Evolutionary conservation across 2,888 invertebrate genomes (phyloP).

Genomic region (Cecidostiba fungosa): DNA sequence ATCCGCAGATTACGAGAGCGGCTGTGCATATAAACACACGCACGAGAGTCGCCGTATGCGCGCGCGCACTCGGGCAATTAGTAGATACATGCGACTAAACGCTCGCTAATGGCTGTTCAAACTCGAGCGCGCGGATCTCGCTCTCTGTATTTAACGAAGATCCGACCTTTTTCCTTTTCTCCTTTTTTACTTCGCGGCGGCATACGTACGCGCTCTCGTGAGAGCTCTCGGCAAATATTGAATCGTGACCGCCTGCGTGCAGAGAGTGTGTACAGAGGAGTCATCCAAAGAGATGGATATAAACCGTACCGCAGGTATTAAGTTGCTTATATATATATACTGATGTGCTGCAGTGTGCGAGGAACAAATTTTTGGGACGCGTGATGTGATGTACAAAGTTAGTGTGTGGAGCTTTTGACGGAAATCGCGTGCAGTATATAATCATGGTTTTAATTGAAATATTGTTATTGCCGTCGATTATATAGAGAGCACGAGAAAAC

Average conservation of each 20-base stretch:
- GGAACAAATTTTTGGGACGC: background rate
- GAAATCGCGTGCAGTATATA: too few species aligned
- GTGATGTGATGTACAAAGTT: too few species aligned
- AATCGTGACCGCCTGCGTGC: constrained; percentile 67
- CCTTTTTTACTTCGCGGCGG: background rate
- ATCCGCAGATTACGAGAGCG: constrained; percentile 8
- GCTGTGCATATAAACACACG: constrained; percentile 8
- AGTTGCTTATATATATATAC: too few species aligned
- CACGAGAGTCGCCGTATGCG: too few species aligned
- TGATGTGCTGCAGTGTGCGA: background rate
- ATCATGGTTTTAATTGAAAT: too few species aligned
- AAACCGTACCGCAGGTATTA: background rate
- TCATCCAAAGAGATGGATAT: constrained; percentile 9
- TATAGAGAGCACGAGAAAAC: too few species aligned
- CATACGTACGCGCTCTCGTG: background rate
- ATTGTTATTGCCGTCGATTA: too few species aligned
- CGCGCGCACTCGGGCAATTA: constrained; percentile 49
- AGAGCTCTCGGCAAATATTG: constrained; percentile 69
- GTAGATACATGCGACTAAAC: constrained; percentile 61
- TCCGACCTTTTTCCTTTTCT: background rate
- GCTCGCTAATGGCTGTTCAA: constrained; percentile 63
- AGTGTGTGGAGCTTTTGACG: too few species aligned
- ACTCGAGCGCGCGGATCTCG: constrained; percentile 27
- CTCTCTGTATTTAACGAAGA: background rate
- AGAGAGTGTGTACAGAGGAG: constrained; percentile 5